Evolutionary conservation across 2,888 invertebrate genomes (phyloP), one percentile per base, ranked within the genome.

Genomic region (Drosophila lutescens): DNA sequence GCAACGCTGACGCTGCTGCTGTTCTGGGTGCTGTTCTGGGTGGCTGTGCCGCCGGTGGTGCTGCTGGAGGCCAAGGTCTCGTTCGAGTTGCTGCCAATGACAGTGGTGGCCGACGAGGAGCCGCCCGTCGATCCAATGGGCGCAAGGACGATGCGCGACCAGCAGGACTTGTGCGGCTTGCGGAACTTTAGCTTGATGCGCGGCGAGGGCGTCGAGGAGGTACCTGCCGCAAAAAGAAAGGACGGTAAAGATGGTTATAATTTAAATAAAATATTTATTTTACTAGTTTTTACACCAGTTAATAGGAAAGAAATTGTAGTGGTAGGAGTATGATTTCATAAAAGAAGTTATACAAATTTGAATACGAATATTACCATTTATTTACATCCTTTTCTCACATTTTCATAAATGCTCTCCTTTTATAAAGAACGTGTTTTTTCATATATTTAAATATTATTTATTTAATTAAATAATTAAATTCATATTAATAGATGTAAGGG

Each of bases 131-230:
- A 78, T 41, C 89, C 88, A 30, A 88, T 89, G 30, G 91, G 87
- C 13, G 91, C 86, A 10, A 91, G 79, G 7, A 91, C 88, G 62
- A 90, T 90, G 54, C 92, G 90, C 47, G 91, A 90, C 92, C 92
- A 92, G 68, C 90, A 90, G 76, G 92, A 91, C 58, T 91, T 91
- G 58, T 89, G 84, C 26, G 91, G 92, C 70, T 92, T 92, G 26
- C 91, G 90, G 74, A 90, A 91, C 77, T 92, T 92, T 56, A 90
- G 89, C 73, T 92, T 92, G 56, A 90, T 91, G 54, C 92, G 90
- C 8, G 92, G 92, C 62, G 92, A 92, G 38, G 92, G 92, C 34
- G 92, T 92, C 43, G 87, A 90, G 59, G 83, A 87, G 74, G 70
- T 88, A 70, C 54, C 78, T 63, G 75, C 62, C 7, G 20, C 20